Evolutionary conservation across 2,113 vertebrate genomes (phyloP), one percentile per base, ranked within the genome.

Genomic region (Poeciliopsis prolifica): DNA sequence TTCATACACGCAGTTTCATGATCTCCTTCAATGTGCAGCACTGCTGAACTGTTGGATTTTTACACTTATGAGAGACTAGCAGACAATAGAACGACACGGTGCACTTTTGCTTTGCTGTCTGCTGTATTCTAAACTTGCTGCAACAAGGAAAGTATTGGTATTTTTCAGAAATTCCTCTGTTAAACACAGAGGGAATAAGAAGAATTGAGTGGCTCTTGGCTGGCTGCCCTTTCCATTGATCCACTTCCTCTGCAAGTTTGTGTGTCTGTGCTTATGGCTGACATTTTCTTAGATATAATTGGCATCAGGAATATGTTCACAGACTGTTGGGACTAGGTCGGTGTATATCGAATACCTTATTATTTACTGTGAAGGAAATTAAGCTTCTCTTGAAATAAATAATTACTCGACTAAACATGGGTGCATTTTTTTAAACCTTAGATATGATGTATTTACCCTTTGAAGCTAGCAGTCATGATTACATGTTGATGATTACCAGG

Each of bases 271-370:
- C 68, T 61, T 69, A 65, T 70, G 70, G 63, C 54, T 42, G 86
- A 80, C 81, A 79, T 77, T 88, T 67, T 92, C 72, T 85, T 31
- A 74, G 61, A 84, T 86, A 79, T 90, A 87, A 87, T 88, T 87
- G 82, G 71, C 86, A 82, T 74, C 48, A 60, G 63, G 69, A 77
- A 86, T 79, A 77, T 82, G 67, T 78, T 73, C 61, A 40, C 74
- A 85, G 74, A 29, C 40, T 65, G 44, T 8, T 65, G 85, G 76
- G 78, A 81, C 61, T 28, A 42, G 26, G 14, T 75, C 61, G 66
- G 65, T 69, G 40, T 62, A n/a, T 72, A 58, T 77, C 65, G 14
- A 17, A 51, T 40, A 54, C 13, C 8, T 35, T 44, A 69, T 82
- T 73, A 75, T 61, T 61, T 69, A 44, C 44, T 62, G 61, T 67